phyloP scores from a whole-genome alignment of 2,113 vertebrate species.

The Cinclus mexicanus region DNA sequence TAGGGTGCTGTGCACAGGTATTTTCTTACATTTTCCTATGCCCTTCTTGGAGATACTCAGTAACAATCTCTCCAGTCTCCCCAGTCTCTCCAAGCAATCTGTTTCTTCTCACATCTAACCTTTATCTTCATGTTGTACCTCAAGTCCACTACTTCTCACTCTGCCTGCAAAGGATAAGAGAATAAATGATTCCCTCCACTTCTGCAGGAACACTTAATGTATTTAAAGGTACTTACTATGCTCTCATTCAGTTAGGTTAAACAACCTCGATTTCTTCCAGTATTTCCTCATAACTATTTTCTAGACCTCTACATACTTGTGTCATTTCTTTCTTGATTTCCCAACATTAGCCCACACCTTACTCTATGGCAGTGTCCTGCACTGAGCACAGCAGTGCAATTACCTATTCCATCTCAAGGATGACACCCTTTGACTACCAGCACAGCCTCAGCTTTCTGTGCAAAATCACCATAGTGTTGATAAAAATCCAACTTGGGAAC shows the following conservation, averaged over 20 bases:
- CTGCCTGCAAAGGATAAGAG: not conserved
- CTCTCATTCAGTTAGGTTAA: not conserved
- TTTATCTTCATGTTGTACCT: not conserved
- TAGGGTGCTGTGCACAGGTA: not conserved
- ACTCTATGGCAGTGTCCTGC: not conserved
- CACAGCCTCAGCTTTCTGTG: not conserved
- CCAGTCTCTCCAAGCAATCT: not conserved
- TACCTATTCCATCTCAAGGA: not conserved
- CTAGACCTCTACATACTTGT: not conserved
- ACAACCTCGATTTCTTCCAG: not conserved
- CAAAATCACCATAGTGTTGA: accelerated
- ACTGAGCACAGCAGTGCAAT: not conserved
- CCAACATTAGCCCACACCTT: not conserved
- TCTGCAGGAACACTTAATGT: not conserved
- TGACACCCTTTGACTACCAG: not conserved
- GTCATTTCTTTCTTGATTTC: not conserved
- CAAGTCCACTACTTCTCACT: not conserved
- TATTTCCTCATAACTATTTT: not conserved
- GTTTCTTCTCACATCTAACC: not conserved
- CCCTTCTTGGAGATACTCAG: not conserved
- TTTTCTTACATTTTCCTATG: not conserved
- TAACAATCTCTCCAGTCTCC: not conserved
- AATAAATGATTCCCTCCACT: not conserved
- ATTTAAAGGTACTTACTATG: not conserved
- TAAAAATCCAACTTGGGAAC: not conserved